Base-by-base conservation (phyloP, 2,888 invertebrate genomes). In the Drosophila dives region DNA sequence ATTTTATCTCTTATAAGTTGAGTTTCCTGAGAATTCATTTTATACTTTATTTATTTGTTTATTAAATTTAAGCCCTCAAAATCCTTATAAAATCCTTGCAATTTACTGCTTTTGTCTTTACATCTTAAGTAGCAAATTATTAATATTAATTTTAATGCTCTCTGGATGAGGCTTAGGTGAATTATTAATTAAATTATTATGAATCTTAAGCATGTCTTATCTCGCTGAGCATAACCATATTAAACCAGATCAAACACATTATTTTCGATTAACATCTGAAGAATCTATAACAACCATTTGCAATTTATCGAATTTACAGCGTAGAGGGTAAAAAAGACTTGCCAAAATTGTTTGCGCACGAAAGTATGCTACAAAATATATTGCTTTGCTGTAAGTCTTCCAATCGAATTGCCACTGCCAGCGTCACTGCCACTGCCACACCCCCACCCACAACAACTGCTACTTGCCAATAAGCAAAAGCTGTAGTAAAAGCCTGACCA, bases 361-460 rank as follows among this genome's bases (percentile, higher is more conserved):
- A 69, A 89, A 89, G 84, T 89, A 89, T 89, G 82, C 85, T 77
- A 84, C 82, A 85, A 89, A 89, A 79, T 85, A 81, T 86, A 84
- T 86, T 64, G 75, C 42, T 64, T 50, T 72, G 58, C 59, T 55
- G 38, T 20, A 45, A 45, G 45, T 38, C 73, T 17, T n/a, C 36
- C 42, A 5, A n/a, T 7, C 45, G 29, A 29, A 29, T 29, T 29
- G 29, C n/a, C n/a, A 11, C 40, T 6, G 17, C 49, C 40, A 4
- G 20, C 15, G 38, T 6, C 42, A 42, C 42, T n/a, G 34, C 8
- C 63, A 60, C 48, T 63, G 54, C 20, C 23, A 12, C 34, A 11
- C 17, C 49, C 20, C 20, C 29, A 50, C 34, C 29, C 32, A 33
- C 34, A 26, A 0, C 29, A 4, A 29, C 6, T 29, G 29, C 29